Conservation (phyloP, 2,888 invertebrate genomes). For the Drosophila sordidula region DNA sequence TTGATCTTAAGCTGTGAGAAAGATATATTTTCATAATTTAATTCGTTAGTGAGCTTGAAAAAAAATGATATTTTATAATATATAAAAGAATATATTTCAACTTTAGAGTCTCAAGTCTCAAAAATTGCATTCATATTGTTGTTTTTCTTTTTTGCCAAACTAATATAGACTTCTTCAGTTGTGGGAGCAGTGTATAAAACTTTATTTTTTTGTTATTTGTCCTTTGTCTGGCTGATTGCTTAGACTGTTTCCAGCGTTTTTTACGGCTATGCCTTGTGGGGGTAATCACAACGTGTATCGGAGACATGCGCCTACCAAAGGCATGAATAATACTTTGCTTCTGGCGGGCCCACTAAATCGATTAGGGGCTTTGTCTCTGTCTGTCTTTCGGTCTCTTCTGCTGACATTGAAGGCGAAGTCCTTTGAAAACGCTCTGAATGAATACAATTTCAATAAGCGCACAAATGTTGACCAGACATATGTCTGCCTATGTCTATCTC, state of each 20-base stretch:
- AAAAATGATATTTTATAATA: too few species aligned
- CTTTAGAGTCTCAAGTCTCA: too few species aligned
- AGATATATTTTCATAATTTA: too few species aligned
- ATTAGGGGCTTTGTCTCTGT: constrained; percentile 36
- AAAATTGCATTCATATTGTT: too few species aligned
- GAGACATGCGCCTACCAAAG: constrained; percentile 44
- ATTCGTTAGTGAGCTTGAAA: too few species aligned
- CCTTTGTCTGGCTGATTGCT: constrained; percentile 39
- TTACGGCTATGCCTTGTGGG: constrained; percentile 60
- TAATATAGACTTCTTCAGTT: not conserved
- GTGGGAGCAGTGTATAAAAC: not conserved
- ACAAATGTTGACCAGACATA: constrained; percentile 22
- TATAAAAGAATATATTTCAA: too few species aligned
- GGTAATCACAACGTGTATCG: constrained; percentile 66
- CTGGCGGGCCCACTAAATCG: constrained; percentile 62
- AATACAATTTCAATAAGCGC: constrained; percentile 53
- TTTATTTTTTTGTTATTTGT: not conserved
- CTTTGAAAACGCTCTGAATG: constrained; percentile 18
- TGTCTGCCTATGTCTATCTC: not conserved
- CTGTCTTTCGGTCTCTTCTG: constrained; percentile 9
- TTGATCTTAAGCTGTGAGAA: too few species aligned
- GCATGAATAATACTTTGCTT: constrained; percentile 62
- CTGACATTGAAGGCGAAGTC: constrained; percentile 15
- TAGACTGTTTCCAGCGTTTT: constrained; percentile 26
- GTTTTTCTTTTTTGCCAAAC: not conserved